phyloP scores from a whole-genome alignment of 2,888 invertebrate genomes.

The Odontothrips loti region DNA sequence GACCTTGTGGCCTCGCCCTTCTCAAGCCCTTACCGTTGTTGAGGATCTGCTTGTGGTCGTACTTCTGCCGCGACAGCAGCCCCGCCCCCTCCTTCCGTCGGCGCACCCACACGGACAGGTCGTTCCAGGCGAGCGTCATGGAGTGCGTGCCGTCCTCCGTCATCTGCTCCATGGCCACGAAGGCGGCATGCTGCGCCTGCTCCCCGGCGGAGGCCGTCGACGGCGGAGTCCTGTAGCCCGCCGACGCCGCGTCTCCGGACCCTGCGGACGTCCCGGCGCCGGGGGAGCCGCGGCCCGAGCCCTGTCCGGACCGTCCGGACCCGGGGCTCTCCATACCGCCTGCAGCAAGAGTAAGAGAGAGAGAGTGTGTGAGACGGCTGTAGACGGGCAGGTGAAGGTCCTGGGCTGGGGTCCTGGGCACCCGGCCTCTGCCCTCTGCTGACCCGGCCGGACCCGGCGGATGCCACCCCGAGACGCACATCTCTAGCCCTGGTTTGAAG shows the following conservation, averaged over 20 bases:
- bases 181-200: not conserved
- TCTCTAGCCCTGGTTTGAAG: not conserved
- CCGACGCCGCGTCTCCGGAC: not conserved
- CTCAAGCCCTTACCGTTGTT: slow-evolving; percentile 56
- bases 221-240: not conserved
- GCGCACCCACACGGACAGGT: slow-evolving; percentile 52
- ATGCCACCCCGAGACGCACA: not conserved
- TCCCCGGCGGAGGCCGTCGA: too few relatives aligned
- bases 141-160: not conserved
- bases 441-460: too few relatives aligned
- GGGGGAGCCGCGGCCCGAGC: not conserved
- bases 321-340: slow-evolving; percentile 2
- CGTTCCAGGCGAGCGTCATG: slow-evolving; percentile 53
- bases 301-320: not conserved
- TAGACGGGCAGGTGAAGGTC: not conserved
- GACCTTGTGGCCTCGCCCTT: too few relatives aligned
- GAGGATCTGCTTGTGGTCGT: slow-evolving; percentile 53
- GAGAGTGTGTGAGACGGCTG: not conserved
- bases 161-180: not conserved
- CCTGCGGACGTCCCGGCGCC: not conserved
- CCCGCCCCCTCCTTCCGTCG: slow-evolving; percentile 48
- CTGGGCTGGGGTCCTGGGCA: too few relatives aligned
- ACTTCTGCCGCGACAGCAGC: slow-evolving; percentile 51
- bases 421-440: too few relatives aligned
- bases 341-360: not conserved